Base-by-base conservation (phyloP, 1,140 invertebrate species). In the Schlechtendalia chinensis region DNA sequence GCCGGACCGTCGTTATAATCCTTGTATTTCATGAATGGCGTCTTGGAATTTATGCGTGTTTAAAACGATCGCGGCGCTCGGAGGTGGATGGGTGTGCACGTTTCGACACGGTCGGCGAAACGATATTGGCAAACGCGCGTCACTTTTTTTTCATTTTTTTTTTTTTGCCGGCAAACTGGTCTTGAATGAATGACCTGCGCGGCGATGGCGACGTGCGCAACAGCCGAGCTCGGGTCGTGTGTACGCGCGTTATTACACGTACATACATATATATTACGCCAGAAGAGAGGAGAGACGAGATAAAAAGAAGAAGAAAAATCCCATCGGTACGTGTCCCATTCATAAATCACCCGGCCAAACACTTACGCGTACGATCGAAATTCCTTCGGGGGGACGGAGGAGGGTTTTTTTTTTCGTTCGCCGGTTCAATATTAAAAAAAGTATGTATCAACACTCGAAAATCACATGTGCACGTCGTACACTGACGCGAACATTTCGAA, bases 301-400 rank as follows among this genome's bases (percentile, higher is more conserved):
- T 39, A 8, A 39, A 39, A 39, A 39, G 8, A 39, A 39, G 8
- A 39, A 50, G 27, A 69, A 69, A 50, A 50, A 69, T 69, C 69
- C 53, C 69, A 10, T 29, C 4, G 24, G 17, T 14, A 54, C 6
- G 19, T 12, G 19, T 53, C 69, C 50, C 69, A 72, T 72, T 72
- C 69, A 72, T 72, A 72, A 72, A 72, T 72, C 69, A 29, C 27
- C 19, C 69, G 17, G 32, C 32, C 17, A 72, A 72, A 50, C 47
- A 71, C 24, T 53, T 53, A 47, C 29, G 39, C n/a, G n/a, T n/a
- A n/a, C n/a, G n/a, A n/a, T n/a, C n/a, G n/a, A n/a, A n/a, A n/a
- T n/a, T n/a, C n/a, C n/a, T n/a, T n/a, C n/a, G n/a, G n/a, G n/a
- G n/a, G n/a, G n/a, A n/a, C n/a, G n/a, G n/a, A n/a, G n/a, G n/a